These are phyloP conservation scores for Centruroides sculpturatus DNA, from an alignment of 1,140 invertebrate species.

Conservation along the genomic window DNA sequence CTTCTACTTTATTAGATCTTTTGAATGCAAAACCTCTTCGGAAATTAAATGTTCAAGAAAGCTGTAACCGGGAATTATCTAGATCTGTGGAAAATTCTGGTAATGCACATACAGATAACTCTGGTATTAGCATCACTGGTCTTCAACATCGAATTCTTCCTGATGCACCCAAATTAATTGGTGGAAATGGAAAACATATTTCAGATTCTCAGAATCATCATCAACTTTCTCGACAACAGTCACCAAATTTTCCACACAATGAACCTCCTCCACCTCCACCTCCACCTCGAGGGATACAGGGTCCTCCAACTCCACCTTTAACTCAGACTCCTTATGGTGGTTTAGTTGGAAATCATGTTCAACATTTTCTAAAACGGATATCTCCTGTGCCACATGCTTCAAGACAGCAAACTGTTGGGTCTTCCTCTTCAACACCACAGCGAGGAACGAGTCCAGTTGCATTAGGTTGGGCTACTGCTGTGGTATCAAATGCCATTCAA, in stretches of 20 bases:
- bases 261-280: slow-evolving; percentile 31
- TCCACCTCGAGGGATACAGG: slow-evolving; percentile 17
- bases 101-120: slow-evolving; percentile 57
- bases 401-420: slow-evolving; percentile 13
- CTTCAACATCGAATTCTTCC: slow-evolving; percentile 11
- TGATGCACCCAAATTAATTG: slow-evolving; percentile 12
- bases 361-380: slow-evolving; percentile 70
- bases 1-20: no score
- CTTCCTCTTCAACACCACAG: slow-evolving; percentile 23
- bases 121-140: slow-evolving; percentile 31
- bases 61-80: slow-evolving; percentile 32
- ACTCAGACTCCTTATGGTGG: slow-evolving; percentile 1
- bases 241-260: slow-evolving; percentile 38
- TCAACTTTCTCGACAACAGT: slow-evolving; percentile 38
- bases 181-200: slow-evolving; percentile 2
- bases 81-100: slow-evolving; percentile 62
- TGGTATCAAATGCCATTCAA: slow-evolving; percentile 48
- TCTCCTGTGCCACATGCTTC: slow-evolving; percentile 47
- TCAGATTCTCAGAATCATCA: slow-evolving; percentile 5
- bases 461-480: slow-evolving; percentile 31
- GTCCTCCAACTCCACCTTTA: slow-evolving; percentile 29
- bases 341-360: slow-evolving; percentile 38
- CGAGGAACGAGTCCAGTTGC: slow-evolving; percentile 63
- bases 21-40: not conserved
- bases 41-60: slow-evolving; percentile 36